Evolutionary conservation across 2,797 vertebrate species (phyloP), one percentile per base, ranked within the genome.

Genomic region (Gymnoscopelus microlampas): DNA sequence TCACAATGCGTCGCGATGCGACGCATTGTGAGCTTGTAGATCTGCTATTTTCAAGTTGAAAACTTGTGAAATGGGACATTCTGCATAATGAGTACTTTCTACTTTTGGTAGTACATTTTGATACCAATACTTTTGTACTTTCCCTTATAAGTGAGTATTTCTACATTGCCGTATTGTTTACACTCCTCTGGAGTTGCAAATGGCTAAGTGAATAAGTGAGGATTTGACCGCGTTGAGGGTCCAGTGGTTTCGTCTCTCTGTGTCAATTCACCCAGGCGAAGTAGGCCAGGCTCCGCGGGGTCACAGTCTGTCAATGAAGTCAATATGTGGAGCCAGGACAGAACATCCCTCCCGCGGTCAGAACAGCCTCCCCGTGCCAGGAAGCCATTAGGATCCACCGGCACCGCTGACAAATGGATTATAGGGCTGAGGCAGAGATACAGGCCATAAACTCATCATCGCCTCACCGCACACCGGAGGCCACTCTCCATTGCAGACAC

Each of bases 351-450:
- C 80, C 53, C 39, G 48, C 60, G 8, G 8, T 23, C 19, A 3
- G 44, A 9, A 24, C 24, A 49, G 2, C 14, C 47, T 44, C 19
- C 12, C 60, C 1, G 35, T 48, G 77, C 63, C 32, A 26, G 39
- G 39, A 44, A 57, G 39, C 87, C 82, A 90, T 91, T 88, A 88
- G 76, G 63, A 77, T 70, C 75, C 81, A 81, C 83, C 85, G 58
- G 74, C 74, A 66, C 39, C 24, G 39, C 64, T 59, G 71, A 76
- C 72, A 65, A 87, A 90, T 87, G 78, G 86, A 90, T 90, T 85
- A 44, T 10, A 73, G 74, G 19, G 59, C 69, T 68, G 78, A 67
- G 12, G 77, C 70, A 74, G 39, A 44, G 39, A 72, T 71, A 68
- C 73, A 74, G 83, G 73, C 72, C 81, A 82, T 86, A 72, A 85